phyloP scores from a whole-genome alignment of 2,113 vertebrate species.

The Gallinago paraguaiae region DNA sequence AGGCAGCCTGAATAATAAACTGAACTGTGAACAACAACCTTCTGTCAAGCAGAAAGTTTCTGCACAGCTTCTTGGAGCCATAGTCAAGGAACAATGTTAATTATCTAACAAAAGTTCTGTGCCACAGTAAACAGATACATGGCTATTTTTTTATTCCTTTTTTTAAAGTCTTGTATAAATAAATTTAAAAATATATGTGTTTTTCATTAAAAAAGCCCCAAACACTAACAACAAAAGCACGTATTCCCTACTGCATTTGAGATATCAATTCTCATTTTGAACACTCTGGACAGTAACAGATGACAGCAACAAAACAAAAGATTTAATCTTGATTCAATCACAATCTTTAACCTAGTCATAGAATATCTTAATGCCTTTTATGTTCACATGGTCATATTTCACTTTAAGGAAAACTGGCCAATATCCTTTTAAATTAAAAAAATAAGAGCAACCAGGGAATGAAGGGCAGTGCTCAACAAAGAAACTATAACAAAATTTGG shows the following conservation, averaged over 20 bases:
- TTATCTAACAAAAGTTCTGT: background rate
- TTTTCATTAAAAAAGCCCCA: background rate
- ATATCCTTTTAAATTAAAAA: background rate
- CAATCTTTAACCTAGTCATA: background rate
- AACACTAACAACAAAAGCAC: background rate
- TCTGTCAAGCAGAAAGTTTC: background rate
- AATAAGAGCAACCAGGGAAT: background rate
- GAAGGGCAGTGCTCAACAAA: accelerated
- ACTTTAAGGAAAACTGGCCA: background rate
- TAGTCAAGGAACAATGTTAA: background rate
- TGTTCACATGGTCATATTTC: background rate
- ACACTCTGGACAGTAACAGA: background rate
- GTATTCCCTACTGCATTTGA: background rate
- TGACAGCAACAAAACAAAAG: background rate
- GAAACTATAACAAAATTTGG: background rate
- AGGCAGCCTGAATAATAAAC: background rate
- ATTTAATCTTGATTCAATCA: background rate
- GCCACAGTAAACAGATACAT: background rate
- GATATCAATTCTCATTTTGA: background rate
- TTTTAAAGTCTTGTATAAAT: background rate
- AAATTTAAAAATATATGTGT: background rate
- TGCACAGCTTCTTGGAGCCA: background rate
- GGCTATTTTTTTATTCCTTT: background rate
- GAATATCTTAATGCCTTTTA: background rate
- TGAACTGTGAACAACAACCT: background rate